A percentile compares a stretch with the other conserved stretches of the same genome.
These are phyloP conservation scores for Atta colombica DNA, from an alignment of 1,140 invertebrate genomes.

Conservation along the genomic window DNA sequence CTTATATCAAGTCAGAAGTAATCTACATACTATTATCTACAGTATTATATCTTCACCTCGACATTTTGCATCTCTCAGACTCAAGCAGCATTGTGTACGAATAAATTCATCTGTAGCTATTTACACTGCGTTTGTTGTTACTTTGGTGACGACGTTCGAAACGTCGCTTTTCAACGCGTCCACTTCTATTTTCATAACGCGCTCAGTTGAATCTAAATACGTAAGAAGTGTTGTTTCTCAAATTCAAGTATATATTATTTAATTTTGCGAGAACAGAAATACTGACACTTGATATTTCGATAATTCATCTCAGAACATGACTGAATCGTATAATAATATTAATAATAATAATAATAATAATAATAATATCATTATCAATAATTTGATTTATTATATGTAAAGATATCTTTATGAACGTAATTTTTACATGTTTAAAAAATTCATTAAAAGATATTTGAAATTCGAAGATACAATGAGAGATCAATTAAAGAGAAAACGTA, in stretches of 20 bases:
- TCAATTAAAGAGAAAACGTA: not conserved
- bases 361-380: too few relatives aligned
- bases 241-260: conserved; percentile 2
- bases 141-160: not conserved
- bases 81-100: not conserved
- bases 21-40: not conserved
- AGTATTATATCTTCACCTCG: not conserved
- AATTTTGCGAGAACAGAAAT: not conserved
- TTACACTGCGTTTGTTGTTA: not conserved
- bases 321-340: not conserved
- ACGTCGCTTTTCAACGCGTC: not conserved
- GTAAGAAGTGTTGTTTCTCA: not conserved
- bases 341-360: too few relatives aligned
- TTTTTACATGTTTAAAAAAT: not conserved
- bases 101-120: conserved; percentile 33
- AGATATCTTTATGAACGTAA: not conserved
- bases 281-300: conserved; percentile 2
- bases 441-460: not conserved
- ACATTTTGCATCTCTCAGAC: not conserved
- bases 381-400: too few relatives aligned
- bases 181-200: not conserved
- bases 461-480: not conserved
- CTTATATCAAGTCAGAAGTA: not conserved
- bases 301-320: not conserved
- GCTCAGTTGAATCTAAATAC: not conserved